These are phyloP conservation scores for Sarcophaga variegata DNA, from an alignment of 2,888 invertebrate species.

Conservation along the genomic window DNA sequence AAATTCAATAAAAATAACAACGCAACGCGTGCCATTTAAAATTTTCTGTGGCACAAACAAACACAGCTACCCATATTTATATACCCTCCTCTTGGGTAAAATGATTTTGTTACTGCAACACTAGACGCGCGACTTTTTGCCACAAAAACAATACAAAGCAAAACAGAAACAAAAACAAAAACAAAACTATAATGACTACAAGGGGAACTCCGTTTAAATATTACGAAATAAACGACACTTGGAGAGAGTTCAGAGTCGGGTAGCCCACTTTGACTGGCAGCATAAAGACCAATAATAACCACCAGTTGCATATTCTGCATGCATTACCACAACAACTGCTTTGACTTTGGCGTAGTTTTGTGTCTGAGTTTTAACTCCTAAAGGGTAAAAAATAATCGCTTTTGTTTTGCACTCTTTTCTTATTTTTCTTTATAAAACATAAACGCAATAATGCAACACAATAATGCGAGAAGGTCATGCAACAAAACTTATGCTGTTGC, in stretches of 20 bases:
- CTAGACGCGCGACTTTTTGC: background rate
- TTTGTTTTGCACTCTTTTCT: background rate
- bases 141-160: background rate
- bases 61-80: background rate
- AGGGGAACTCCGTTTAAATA: slow-evolving; percentile 24
- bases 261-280: slow-evolving; percentile 17
- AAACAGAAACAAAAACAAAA: background rate
- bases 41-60: background rate
- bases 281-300: slow-evolving; percentile 44
- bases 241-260: slow-evolving; percentile 26
- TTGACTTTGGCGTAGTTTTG: background rate
- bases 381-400: background rate
- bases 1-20: slow-evolving; percentile 79
- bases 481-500: background rate
- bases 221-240: slow-evolving; percentile 36
- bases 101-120: slow-evolving; percentile 13
- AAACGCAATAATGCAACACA: background rate
- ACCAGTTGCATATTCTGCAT: slow-evolving; percentile 62
- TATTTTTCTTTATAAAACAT: background rate
- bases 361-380: background rate
- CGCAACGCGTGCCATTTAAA: slow-evolving; percentile 59
- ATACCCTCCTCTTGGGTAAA: background rate
- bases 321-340: background rate
- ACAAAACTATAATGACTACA: background rate
- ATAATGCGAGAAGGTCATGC: background rate